A percentile compares a stretch with the other conserved stretches of the same genome.
These are phyloP conservation scores for Pseudoatta argentina DNA, from an alignment of 1,140 invertebrate species.

Conservation along the genomic window DNA sequence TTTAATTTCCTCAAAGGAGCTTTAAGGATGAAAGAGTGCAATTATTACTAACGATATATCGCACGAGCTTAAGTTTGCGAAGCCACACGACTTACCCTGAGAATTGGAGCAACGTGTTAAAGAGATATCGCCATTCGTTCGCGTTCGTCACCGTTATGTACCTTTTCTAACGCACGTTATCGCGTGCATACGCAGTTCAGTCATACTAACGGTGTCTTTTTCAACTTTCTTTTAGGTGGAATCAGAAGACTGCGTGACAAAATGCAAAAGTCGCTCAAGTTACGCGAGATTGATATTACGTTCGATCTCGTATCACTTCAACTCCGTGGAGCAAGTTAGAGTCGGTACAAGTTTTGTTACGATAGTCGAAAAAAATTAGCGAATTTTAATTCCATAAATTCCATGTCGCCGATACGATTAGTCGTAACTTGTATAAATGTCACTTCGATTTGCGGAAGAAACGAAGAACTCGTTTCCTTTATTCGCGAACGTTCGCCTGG, in stretches of 20 bases:
- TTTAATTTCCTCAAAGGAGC: neutral
- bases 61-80: neutral
- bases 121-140: neutral
- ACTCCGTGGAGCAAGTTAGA: neutral
- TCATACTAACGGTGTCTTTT: neutral
- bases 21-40: neutral
- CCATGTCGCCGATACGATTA: constrained; percentile 4
- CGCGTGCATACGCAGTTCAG: neutral
- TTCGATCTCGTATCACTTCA: neutral
- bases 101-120: constrained; percentile 40
- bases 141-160: neutral
- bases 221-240: constrained; percentile 20
- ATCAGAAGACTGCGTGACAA: neutral
- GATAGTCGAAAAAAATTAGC: neutral
- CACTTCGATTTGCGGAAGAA: constrained; percentile 33
- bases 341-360: neutral
- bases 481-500: neutral
- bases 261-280: constrained; percentile 42
- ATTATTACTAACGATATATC: neutral
- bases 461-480: constrained; percentile 32
- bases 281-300: neutral
- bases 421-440: constrained; percentile 31
- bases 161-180: neutral
- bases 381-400: constrained; percentile 21
- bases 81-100: constrained; percentile 26